A percentile compares a stretch with the other conserved stretches of the same genome.
phyloP scores from a whole-genome alignment of 2,797 vertebrate species.

The Dallia pectoralis region DNA sequence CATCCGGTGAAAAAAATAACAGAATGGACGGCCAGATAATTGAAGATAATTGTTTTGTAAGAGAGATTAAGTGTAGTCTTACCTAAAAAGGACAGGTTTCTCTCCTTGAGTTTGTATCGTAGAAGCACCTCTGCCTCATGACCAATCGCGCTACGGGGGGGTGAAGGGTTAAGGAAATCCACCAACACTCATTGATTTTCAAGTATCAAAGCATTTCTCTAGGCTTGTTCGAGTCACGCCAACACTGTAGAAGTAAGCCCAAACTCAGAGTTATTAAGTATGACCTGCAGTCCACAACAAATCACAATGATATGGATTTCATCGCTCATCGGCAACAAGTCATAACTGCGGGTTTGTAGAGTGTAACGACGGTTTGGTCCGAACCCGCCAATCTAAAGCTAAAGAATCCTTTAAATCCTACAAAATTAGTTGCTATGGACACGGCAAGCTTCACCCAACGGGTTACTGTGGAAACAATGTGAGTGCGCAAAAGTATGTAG shows the following conservation, averaged over 20 bases:
- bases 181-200: background rate
- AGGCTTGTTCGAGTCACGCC: background rate
- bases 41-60: slow-evolving; percentile 3
- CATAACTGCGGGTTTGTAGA: too few relatives aligned
- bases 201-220: background rate
- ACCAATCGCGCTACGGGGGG: slow-evolving; percentile 85
- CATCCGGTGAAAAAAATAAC: slow-evolving; percentile 7
- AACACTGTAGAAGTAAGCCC: background rate
- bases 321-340: background rate
- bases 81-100: slow-evolving; percentile 93
- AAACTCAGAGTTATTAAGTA: too few relatives aligned
- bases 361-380: background rate
- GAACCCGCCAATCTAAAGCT: background rate
- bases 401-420: slow-evolving; percentile 21
- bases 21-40: slow-evolving; percentile 5
- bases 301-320: background rate
- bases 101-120: slow-evolving; percentile 87
- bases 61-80: slow-evolving; percentile 58
- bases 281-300: background rate
- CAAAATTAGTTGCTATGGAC: slow-evolving; percentile 55
- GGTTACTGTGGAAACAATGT: slow-evolving; percentile 15
- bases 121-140: slow-evolving; percentile 94
- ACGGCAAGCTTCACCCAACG: slow-evolving; percentile 35
- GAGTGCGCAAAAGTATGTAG: background rate
- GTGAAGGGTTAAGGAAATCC: slow-evolving; percentile 18